Base-by-base conservation (phyloP, 2,113 vertebrate genomes). In the Leptocoma aspasia region DNA sequence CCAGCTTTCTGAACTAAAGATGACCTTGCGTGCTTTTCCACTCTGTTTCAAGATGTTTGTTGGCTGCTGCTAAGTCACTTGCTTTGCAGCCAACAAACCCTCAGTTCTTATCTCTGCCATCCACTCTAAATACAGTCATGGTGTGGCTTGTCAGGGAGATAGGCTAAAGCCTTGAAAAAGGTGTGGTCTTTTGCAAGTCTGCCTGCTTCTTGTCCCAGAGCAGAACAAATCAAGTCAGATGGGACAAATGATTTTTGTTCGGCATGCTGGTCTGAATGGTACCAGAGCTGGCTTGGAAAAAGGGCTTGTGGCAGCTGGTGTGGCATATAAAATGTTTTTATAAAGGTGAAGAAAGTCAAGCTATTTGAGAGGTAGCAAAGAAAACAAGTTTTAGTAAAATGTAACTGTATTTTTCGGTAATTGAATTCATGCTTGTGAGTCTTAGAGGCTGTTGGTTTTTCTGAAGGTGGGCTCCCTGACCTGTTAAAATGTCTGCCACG, bases 1-100 rank as follows among this genome's bases (percentile, higher is more conserved):
- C 23, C 42, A 78, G 31, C 90, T 78, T 90, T 63, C 60, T 95
- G 72, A 95, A 92, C 86, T 81, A 35, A 82, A 86, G 63, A 69
- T 89, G 92, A 89, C 70, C 56, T 75, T 78, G n/a, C 8, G 20
- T 68, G 52, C 33, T 92, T 96, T 56, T 95, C 59, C 50, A 23
- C 9, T 68, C 77, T 75, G 17, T 92, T 86, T 83, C 60, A 50
- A 63, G 71, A 76, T 28, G 12, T 68, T 90, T 75, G 37, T 69
- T 87, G n/a, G 42, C 61, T 78, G 39, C 53, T 88, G 78, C 15
- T 47, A 72, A 93, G 50, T 89, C 50, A 49, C 68, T 86, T 86
- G 54, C 77, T 86, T 89, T 95, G 60, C n/a, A 86, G 77, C 50
- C 92, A 89, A 72, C 24, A 91, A 33, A 52, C 26, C 35, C 42